Percentiles rank a stretch among this genome's conserved stretches.
Evolutionary conservation across 2,113 vertebrate species (phyloP).

Genomic region (Lathamus discolor): DNA sequence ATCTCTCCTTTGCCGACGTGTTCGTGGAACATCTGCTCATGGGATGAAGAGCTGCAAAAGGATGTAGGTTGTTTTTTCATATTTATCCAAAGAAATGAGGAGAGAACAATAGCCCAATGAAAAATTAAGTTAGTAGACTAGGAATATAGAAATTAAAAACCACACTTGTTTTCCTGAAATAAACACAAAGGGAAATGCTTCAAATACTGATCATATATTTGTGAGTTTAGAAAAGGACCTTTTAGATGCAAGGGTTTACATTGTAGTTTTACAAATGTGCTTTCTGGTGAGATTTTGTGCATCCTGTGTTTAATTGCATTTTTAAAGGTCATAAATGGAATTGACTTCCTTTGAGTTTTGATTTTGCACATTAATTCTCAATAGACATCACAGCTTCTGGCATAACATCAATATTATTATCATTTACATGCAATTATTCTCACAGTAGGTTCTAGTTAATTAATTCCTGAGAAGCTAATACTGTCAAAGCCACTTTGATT

Average conservation of each 20-base stretch:
- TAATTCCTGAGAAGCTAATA: conserved; percentile 11
- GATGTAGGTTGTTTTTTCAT: neutral
- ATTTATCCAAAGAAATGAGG: neutral
- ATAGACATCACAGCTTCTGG: neutral
- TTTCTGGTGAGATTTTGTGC: neutral
- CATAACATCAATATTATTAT: neutral
- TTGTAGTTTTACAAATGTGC: neutral
- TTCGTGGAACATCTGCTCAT: neutral
- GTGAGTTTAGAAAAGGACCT: neutral
- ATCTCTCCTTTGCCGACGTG: neutral
- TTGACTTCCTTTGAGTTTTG: neutral
- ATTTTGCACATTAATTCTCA: conserved; percentile 1
- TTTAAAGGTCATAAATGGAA: neutral
- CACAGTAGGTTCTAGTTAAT: conserved; percentile 18
- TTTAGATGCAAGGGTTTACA: neutral
- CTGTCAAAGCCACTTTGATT: neutral
- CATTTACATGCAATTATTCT: conserved; percentile 34
- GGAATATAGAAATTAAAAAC: neutral
- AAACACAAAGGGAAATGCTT: neutral
- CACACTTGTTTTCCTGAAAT: neutral
- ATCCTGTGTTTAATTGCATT: neutral
- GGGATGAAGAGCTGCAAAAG: neutral
- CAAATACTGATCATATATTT: neutral
- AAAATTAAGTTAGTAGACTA: neutral
- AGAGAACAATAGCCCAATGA: neutral